A percentile compares a stretch with the other conserved stretches of the same genome.
These are phyloP conservation scores for Stictonetta naevosa DNA, from an alignment of 2,113 vertebrate genomes.

Conservation along the genomic window DNA sequence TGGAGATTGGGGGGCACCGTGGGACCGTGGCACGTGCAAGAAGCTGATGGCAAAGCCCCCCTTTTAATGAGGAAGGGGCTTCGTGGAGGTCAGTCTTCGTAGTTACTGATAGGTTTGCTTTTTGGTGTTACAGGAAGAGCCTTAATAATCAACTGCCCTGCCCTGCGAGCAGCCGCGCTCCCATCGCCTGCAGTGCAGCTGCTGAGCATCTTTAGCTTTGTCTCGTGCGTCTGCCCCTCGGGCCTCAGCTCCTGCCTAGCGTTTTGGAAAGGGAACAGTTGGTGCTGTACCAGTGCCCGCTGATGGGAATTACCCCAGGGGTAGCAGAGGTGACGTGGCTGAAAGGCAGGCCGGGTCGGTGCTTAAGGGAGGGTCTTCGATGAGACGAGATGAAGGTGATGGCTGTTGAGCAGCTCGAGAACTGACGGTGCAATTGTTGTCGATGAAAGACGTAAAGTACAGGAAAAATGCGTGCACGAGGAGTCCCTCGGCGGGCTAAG, in stretches of 20 bases:
- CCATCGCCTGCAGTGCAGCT: fast-evolving
- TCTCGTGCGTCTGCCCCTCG: fast-evolving
- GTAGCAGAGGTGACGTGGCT: not conserved
- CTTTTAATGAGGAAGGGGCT: not conserved
- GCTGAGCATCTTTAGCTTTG: not conserved
- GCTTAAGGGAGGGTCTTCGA: not conserved
- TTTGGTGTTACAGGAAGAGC: not conserved
- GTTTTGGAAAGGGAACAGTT: fast-evolving
- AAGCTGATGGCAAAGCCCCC: not conserved
- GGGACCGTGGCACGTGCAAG: not conserved
- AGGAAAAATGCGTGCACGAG: not conserved
- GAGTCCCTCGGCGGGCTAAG: not conserved
- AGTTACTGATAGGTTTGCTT: not conserved
- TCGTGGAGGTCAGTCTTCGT: not conserved
- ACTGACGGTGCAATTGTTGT: fast-evolving
- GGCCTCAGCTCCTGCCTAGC: not conserved
- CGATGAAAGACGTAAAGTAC: fast-evolving
- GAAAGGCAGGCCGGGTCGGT: not conserved
- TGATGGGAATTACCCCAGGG: fast-evolving
- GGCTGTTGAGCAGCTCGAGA: not conserved
- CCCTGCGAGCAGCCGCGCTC: too few species aligned
- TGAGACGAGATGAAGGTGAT: fast-evolving
- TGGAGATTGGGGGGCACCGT: not conserved
- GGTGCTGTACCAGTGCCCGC: not conserved
- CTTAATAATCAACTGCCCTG: too few species aligned